Evolutionary conservation across 2,888 invertebrate genomes (phyloP), one percentile per base, ranked within the genome.

Genomic region (Ichneumon xanthorius): DNA sequence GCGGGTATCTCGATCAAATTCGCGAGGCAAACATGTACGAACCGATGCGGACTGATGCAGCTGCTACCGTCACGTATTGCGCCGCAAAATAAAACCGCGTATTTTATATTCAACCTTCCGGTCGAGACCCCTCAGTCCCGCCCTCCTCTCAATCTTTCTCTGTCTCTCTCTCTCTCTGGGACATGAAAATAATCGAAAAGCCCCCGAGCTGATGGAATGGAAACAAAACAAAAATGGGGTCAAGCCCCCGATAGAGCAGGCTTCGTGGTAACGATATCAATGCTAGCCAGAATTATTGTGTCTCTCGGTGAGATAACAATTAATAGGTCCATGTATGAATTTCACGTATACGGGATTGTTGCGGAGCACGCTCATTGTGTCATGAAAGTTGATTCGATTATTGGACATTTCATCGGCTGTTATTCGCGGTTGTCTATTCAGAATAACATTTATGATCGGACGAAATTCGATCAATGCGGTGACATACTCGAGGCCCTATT

Each of bases 171-270:
- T 30, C 30, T 16, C 58, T 63, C 58, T 14, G 75, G 61, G 73
- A 75, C 81, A 80, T 81, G 75, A 85, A 85, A 85, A 82, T 76
- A 85, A 85, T 82, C 65, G 77, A 78, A 73, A 63, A 30, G 26
- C 77, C 19, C 63, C 71, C n/a, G 55, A 55, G 61, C 78, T 33
- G 78, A 73, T 82, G 65, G 77, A 58, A 58, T 22, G 11, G 22
- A 58, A 55, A 67, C 63, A 81, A 70, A 78, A 78, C 48, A 85
- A 78, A 85, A 81, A n/a, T 68, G 63, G 45, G 73, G 40, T 79
- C 73, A 37, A 48, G 22, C 16, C 53, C 53, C 33, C 33, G n/a
- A 37, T 45, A 48, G 16, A 22, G 37, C 19, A 6, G 11, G 50
- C 16, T 22, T 48, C 45, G 22, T 2, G 19, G 50, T 53, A 48